Evolutionary conservation across 2,113 vertebrate genomes (phyloP).

Genomic region (Plotosus lineatus): DNA sequence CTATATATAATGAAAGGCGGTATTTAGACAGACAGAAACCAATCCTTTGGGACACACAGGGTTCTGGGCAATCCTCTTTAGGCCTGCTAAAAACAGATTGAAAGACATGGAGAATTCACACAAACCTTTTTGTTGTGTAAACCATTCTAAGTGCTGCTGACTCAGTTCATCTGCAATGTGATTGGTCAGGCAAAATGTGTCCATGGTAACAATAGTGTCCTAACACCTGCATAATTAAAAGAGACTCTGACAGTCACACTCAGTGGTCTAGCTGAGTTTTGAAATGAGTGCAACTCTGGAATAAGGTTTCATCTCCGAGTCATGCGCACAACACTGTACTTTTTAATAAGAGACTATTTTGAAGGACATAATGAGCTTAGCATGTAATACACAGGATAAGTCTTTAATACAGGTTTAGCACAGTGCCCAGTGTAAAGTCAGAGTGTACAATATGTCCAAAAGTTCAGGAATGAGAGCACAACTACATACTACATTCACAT

Average conservation of each 20-base stretch:
- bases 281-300: constrained; percentile 3
- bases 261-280: constrained; percentile 32
- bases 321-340: not conserved
- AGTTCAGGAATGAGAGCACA: not conserved
- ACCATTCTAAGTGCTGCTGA: constrained; percentile 24
- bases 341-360: constrained; percentile 1
- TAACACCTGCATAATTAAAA: constrained; percentile 41
- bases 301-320: not conserved
- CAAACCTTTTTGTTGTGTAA: constrained; percentile 27
- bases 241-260: constrained; percentile 23
- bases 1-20: not conserved
- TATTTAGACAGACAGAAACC: constrained; percentile 17
- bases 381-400: not conserved
- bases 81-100: constrained; percentile 8
- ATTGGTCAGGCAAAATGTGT: constrained; percentile 31
- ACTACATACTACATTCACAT: too few relatives aligned
- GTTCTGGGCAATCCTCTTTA: not conserved
- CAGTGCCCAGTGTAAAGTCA: not conserved
- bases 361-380: not conserved
- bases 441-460: not conserved
- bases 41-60: not conserved
- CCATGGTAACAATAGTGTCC: constrained; percentile 30
- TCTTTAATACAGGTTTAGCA: not conserved
- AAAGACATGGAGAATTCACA: not conserved
- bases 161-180: constrained; percentile 20